Evolutionary conservation across 2,797 vertebrate species (phyloP).

Genomic region (Chrysocyon brachyurus): DNA sequence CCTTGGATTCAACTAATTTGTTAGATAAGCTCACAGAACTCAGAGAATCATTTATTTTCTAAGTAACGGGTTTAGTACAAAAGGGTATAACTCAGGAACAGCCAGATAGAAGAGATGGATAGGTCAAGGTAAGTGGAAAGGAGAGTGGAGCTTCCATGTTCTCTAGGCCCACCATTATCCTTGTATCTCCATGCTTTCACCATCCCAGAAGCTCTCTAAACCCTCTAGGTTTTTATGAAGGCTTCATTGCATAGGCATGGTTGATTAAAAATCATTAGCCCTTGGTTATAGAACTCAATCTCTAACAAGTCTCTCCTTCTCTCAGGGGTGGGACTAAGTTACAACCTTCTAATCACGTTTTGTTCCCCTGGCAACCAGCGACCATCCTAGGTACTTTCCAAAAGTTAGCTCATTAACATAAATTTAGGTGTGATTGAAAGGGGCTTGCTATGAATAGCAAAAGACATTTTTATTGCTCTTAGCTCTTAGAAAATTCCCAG

Average conservation of each 20-base stretch:
- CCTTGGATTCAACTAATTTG: not conserved
- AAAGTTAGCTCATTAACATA: not conserved
- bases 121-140: not conserved
- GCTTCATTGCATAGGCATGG: no score
- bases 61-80: not conserved
- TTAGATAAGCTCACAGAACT: not conserved
- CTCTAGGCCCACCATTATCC: not conserved
- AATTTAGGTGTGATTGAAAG: no score
- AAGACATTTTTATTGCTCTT: no score
- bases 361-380: not conserved
- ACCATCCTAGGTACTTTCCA: not conserved
- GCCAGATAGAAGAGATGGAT: not conserved
- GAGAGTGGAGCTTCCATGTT: not conserved
- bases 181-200: no score
- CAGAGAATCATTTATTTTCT: not conserved
- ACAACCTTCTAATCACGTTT: not conserved
- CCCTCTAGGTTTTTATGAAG: no score
- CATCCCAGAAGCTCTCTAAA: not conserved
- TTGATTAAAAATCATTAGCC: not conserved
- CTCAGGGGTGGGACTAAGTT: not conserved
- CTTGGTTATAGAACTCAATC: not conserved
- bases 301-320: not conserved
- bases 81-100: not conserved
- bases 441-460: no score
- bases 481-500: no score